These are phyloP conservation scores for Ammodytes marinus DNA, from an alignment of 2,113 vertebrate species.

Conservation along the genomic window DNA sequence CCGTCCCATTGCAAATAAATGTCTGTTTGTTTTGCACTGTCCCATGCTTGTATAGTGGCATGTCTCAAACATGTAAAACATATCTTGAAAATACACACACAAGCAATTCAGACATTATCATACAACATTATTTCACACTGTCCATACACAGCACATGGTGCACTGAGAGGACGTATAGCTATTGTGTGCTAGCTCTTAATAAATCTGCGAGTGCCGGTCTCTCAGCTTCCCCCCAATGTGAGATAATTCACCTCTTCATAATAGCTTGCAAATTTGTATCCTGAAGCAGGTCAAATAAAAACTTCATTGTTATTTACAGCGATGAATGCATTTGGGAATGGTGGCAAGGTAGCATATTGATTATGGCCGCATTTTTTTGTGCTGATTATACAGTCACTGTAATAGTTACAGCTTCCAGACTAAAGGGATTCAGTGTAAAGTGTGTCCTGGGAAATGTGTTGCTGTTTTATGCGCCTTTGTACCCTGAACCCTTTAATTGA, in stretches of 20 bases:
- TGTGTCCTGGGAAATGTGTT: constrained; percentile 4
- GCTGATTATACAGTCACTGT: constrained; percentile 41
- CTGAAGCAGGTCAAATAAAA: constrained; percentile 50
- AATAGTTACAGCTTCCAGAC: constrained; percentile 42
- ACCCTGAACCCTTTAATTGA: background rate
- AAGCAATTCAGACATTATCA: background rate
- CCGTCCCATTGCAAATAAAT: background rate
- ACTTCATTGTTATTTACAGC: constrained; percentile 62
- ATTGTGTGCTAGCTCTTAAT: constrained; percentile 12
- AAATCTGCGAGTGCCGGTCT: constrained; percentile 31
- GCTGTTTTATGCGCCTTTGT: background rate
- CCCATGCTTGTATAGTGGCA: too few relatives aligned
- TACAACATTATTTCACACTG: background rate
- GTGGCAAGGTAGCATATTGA: constrained; percentile 49
- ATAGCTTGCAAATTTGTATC: constrained; percentile 57
- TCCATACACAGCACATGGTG: background rate
- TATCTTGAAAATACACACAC: background rate
- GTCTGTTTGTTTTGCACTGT: background rate
- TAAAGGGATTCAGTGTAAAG: constrained; percentile 12
- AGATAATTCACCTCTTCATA: constrained; percentile 54
- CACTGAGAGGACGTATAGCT: background rate
- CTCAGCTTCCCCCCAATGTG: constrained; percentile 4
- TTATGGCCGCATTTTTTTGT: constrained; percentile 44
- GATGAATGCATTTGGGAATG: constrained; percentile 33
- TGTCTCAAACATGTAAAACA: background rate